Conservation (phyloP, 1,140 invertebrate genomes). For the Delia radicum region DNA sequence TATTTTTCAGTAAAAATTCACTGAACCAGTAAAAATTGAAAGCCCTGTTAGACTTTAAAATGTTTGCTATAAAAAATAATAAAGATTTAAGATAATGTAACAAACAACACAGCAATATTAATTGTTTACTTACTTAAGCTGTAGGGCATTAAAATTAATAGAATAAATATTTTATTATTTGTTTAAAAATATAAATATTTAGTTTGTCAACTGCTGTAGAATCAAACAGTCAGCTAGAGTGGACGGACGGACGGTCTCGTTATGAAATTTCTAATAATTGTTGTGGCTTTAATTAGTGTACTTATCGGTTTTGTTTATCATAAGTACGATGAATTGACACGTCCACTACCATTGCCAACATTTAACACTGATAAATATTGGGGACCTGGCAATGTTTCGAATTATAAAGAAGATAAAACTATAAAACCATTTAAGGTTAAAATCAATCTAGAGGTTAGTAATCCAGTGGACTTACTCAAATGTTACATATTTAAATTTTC, state of each 20-base stretch:
- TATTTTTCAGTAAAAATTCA: too few species aligned
- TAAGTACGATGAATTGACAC: slow-evolving; percentile 39
- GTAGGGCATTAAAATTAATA: too few species aligned
- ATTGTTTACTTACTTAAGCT: too few species aligned
- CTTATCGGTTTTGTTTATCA: slow-evolving; percentile 45
- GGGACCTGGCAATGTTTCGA: slow-evolving; percentile 43
- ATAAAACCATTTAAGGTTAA: slow-evolving; percentile 40
- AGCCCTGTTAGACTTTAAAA: too few species aligned
- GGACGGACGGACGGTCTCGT: slow-evolving; percentile 28
- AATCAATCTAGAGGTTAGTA: slow-evolving; percentile 22
- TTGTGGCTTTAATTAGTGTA: slow-evolving; percentile 41
- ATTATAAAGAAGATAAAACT: slow-evolving; percentile 39
- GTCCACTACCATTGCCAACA: slow-evolving; percentile 45
- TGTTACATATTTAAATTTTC: too few species aligned
- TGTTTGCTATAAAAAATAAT: too few species aligned
- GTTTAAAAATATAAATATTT: background rate
- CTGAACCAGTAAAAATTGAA: too few species aligned
- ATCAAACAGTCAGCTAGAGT: background rate
- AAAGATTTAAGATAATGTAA: too few species aligned
- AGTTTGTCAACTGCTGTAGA: background rate
- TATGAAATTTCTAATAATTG: slow-evolving; percentile 45
- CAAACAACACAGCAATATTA: too few species aligned
- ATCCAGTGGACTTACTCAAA: background rate
- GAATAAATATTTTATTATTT: too few species aligned
- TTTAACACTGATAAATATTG: slow-evolving; percentile 48